Base-by-base conservation (phyloP, 2,113 vertebrate genomes). In the Piprites chloris region DNA sequence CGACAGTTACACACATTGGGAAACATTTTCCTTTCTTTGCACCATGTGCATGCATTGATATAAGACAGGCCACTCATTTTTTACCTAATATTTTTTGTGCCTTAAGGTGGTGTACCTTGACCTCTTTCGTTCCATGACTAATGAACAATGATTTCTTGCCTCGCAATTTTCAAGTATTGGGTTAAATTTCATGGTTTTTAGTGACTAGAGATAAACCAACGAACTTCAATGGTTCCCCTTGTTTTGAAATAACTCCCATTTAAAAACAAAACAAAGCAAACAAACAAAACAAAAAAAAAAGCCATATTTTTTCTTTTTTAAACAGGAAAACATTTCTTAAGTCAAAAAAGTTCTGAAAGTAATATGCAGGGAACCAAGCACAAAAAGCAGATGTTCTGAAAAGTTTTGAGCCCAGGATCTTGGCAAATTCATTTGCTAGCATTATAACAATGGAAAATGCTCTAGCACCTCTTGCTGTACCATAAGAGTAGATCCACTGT, bases 11-110 rank as follows among this genome's bases (percentile, higher is more conserved):
- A 61, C 6, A 61, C 20, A 12, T 35, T 61, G 44, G 37, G 49
- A 91, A 87, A 75, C 6, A 19, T 35, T n/a, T 42, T 78, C 33
- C 80, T 67, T 80, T 55, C 39, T 67, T 63, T 67, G 44, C 35
- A 91, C 52, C 47, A 63, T 20, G 76, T 5, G 9, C 14, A 39
- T 12, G 39, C 10, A 61, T n/a, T 0, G 0, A 14, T 17, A 24
- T 12, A 37, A 42, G n/a, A 62, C 3, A 89, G 35, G 37, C 5
- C 65, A 58, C 27, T 39, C 13, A 22, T 47, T 87, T 91, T 62
- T 82, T 37, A 44, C 23, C 33, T 35, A 55, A 42, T 47, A 67
- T 12, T 59, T 89, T 50, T 82, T 85, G 30, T 68, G 42, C 18
- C 30, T 15, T 11, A 20, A 47, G 33, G 61, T 39, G 41, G 63